Base-by-base conservation (phyloP, 35 echinoderm and acorn worm genomes). In the Apostichopus californicus region DNA sequence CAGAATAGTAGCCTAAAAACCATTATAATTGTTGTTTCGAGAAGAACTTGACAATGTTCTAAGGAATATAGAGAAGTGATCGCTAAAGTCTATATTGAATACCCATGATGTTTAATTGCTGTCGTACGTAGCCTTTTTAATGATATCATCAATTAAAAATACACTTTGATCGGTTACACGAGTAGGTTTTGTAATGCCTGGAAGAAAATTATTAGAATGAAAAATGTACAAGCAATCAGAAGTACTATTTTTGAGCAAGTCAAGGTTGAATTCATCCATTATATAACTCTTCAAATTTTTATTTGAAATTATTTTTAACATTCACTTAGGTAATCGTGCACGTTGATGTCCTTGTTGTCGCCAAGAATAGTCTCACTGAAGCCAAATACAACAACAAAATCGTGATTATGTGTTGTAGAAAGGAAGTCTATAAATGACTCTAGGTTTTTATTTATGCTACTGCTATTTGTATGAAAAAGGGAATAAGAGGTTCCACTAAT, bases 1-100 rank as follows among this genome's bases (percentile, higher is more conserved):
- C 80, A 82, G 80, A 82, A 82, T 82, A 82, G 55, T 82, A 55
- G 80, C 80, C 14, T 82, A 55, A 82, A 82, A 82, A 57, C 3
- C 80, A 82, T 12, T 82, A 82, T 82, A 9, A 54, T 82, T 52
- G 34, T 82, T 82, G 80, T 82, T 52, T 2, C 25, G 80, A 82
- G 0, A 82, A 17, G 80, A 52, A 54, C 55, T 6, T 9, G 25
- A 28, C 26, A 28, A 28, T 28, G 26, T 12, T 54, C 80, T 82
- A 14, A 82, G 80, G 55, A 82, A 82, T 28, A 82, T 82, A 54
- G 80, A 52, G 80, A 28, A 82, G 80, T 82, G 80, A 12, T 82
- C 80, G 52, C 53, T 82, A 10, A 82, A 54, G 17, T 82, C 80
- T 82, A 22, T 82, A 11, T 54, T 55, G n/a, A 82, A 82, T 7